Evolutionary conservation across 2,888 invertebrate genomes (phyloP).

Genomic region (Abrostola triplasia): DNA sequence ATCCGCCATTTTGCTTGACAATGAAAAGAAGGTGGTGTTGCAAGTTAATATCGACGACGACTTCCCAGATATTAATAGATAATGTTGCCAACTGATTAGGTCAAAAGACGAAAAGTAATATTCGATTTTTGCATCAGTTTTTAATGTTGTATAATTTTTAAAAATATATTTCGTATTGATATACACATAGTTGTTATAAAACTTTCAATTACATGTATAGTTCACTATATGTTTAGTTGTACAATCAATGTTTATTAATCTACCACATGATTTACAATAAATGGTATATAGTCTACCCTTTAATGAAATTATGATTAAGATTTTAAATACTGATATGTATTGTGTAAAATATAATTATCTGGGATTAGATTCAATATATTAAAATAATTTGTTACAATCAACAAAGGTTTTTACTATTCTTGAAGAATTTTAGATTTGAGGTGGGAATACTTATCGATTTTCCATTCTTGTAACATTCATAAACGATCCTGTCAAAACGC

Average conservation of each 20-base stretch:
- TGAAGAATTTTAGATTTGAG: neutral
- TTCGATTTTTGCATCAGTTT: neutral
- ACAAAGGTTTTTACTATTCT: neutral
- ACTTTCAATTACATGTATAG: too few species aligned
- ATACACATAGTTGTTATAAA: too few species aligned
- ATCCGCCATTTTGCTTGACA: slow-evolving; percentile 93
- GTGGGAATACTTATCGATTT: slow-evolving; percentile 8
- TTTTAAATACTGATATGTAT: too few species aligned
- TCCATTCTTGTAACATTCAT: slow-evolving; percentile 39
- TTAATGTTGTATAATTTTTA: too few species aligned
- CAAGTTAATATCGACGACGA: slow-evolving; percentile 38
- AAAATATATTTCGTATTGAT: too few species aligned
- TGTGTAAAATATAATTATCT: too few species aligned
- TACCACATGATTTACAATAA: too few species aligned
- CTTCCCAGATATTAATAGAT: neutral
- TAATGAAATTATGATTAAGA: too few species aligned
- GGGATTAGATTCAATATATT: too few species aligned
- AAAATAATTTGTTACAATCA: neutral
- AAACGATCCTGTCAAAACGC: slow-evolving; percentile 66
- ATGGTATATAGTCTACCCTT: too few species aligned
- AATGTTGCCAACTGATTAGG: slow-evolving; percentile 35
- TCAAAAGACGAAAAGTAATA: neutral
- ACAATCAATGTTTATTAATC: too few species aligned
- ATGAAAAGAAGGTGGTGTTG: slow-evolving; percentile 83
- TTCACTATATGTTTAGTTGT: too few species aligned